Evolutionary conservation across 2,113 vertebrate genomes (phyloP).

Genomic region (Cottus gobio): DNA sequence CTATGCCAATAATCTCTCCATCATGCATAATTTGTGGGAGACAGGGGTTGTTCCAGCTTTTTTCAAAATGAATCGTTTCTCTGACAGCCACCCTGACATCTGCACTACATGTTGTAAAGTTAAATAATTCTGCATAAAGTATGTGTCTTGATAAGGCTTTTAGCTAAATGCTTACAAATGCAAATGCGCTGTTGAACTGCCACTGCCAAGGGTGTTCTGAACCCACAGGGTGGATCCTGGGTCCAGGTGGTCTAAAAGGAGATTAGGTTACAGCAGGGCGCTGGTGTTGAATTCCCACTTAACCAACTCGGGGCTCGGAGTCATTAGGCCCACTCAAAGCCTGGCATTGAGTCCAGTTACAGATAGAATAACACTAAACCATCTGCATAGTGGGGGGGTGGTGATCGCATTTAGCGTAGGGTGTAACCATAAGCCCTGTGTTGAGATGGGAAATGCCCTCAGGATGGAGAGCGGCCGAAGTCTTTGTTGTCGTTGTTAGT

Average conservation of each 20-base stretch:
- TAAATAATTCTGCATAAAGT: slow-evolving; percentile 1
- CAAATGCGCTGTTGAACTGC: slow-evolving; percentile 13
- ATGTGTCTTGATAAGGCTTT: neutral
- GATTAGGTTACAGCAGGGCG: slow-evolving; percentile 67
- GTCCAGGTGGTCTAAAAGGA: slow-evolving; percentile 71
- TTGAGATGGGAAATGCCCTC: slow-evolving; percentile 61
- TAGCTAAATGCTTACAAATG: slow-evolving; percentile 18
- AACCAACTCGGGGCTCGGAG: slow-evolving; percentile 73
- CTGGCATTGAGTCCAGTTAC: slow-evolving; percentile 70
- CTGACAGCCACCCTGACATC: slow-evolving; percentile 8
- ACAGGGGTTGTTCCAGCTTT: slow-evolving; percentile 2
- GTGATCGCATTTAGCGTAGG: slow-evolving; percentile 51
- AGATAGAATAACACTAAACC: slow-evolving; percentile 79
- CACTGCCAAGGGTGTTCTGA: slow-evolving; percentile 47
- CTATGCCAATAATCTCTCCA: slow-evolving; percentile 38
- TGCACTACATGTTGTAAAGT: slow-evolving; percentile 5
- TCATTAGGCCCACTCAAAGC: slow-evolving; percentile 74
- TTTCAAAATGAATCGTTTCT: neutral
- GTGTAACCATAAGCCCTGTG: slow-evolving; percentile 64
- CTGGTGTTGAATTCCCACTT: slow-evolving; percentile 73
- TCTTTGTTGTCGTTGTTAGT: slow-evolving; percentile 27
- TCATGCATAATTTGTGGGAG: neutral
- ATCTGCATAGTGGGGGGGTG: slow-evolving; percentile 70
- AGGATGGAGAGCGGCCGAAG: slow-evolving; percentile 13
- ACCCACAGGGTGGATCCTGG: slow-evolving; percentile 40